phyloP scores from a whole-genome alignment of 2,113 vertebrate genomes.

The Marmota flaviventris region DNA sequence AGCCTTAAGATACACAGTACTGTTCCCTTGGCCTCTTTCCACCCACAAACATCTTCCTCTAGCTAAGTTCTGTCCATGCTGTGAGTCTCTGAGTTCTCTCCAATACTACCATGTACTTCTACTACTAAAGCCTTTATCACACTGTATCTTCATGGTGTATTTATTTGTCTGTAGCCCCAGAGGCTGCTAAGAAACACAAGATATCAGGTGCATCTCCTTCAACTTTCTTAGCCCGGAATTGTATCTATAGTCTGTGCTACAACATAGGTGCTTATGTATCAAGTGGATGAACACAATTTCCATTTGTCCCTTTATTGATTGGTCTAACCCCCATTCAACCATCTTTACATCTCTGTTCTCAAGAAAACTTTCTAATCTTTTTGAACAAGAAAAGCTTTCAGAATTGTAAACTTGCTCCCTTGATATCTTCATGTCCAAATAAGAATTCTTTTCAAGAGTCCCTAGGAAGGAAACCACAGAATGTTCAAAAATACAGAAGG shows the following conservation, averaged over 20 bases:
- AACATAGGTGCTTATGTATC: neutral
- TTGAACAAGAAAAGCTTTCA: neutral
- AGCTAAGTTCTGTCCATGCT: constrained; percentile 10
- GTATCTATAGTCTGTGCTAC: neutral
- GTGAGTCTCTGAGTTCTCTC: neutral
- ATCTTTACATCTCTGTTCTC: constrained; percentile 6
- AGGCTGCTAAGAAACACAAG: constrained; percentile 8
- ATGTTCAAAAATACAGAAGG: constrained; percentile 49
- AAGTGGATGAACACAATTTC: neutral
- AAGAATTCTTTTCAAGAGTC: constrained; percentile 13
- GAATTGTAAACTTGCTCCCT: constrained; percentile 7
- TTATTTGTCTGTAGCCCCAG: neutral
- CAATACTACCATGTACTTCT: neutral
- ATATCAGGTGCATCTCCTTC: neutral
- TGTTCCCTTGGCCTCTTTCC: neutral
- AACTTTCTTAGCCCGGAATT: neutral
- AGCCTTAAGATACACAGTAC: neutral
- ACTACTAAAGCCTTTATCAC: neutral
- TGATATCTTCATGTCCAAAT: constrained; percentile 5
- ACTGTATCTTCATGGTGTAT: neutral
- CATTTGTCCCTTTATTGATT: neutral
- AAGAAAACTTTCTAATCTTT: constrained; percentile 37
- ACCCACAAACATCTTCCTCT: neutral
- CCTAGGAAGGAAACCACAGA: constrained; percentile 30
- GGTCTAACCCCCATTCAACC: neutral